Evolutionary conservation across 2,113 vertebrate genomes (phyloP).

Genomic region (Hyla sarda): DNA sequence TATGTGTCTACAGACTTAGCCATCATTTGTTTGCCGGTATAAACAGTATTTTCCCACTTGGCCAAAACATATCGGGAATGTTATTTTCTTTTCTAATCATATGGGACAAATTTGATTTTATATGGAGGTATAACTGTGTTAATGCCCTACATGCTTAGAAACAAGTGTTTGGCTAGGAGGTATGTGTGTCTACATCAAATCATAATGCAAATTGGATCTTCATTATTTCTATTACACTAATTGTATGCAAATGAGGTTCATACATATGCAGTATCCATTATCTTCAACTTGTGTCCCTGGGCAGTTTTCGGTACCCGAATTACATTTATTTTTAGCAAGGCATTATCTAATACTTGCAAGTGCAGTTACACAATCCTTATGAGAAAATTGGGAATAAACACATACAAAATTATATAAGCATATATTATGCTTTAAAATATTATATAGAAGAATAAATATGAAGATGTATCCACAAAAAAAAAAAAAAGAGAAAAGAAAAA

Average conservation of each 20-base stretch:
- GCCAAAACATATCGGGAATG: background rate
- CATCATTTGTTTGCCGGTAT: background rate
- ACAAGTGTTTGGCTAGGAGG: slow-evolving; percentile 39
- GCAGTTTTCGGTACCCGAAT: slow-evolving; percentile 8
- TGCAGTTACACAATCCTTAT: background rate
- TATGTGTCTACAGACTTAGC: background rate
- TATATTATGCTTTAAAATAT: too few relatives aligned
- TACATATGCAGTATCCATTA: slow-evolving; percentile 51
- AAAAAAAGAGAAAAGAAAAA: background rate
- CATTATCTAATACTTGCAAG: slow-evolving; percentile 24
- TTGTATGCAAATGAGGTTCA: slow-evolving; percentile 53
- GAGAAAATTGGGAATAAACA: background rate
- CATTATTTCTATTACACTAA: slow-evolving; percentile 50
- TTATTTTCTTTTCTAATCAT: background rate
- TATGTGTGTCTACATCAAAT: slow-evolving; percentile 15
- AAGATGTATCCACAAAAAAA: background rate
- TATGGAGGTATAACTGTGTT: slow-evolving; percentile 7
- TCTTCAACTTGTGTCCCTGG: background rate
- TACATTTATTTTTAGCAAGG: slow-evolving; percentile 46
- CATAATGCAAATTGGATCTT: slow-evolving; percentile 42
- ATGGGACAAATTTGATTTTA: background rate
- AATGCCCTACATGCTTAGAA: slow-evolving; percentile 11
- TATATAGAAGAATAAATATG: too few relatives aligned
- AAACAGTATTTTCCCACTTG: background rate
- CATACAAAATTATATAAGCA: background rate